phyloP scores from a whole-genome alignment of 2,113 vertebrate species.

The Tapirus terrestris region DNA sequence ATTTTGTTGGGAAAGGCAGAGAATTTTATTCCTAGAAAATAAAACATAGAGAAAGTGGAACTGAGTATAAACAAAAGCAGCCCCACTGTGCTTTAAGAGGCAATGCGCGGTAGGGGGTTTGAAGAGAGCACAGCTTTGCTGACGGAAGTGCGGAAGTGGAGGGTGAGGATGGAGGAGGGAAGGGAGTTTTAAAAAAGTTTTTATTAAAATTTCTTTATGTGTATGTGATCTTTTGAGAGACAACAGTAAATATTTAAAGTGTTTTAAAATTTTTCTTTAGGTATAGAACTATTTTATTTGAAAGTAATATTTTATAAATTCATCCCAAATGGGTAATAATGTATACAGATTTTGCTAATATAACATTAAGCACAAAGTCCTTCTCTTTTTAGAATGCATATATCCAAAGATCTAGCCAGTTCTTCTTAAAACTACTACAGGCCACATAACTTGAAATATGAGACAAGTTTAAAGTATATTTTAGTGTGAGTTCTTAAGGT shows the following conservation, averaged over 20 bases:
- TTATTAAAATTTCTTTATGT: background rate
- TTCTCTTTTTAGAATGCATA: background rate
- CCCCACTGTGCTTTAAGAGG: background rate
- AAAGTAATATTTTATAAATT: background rate
- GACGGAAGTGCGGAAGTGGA: too few species aligned
- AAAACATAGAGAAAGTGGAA: background rate
- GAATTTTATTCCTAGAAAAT: background rate
- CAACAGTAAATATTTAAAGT: background rate
- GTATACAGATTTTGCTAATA: background rate
- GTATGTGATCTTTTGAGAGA: background rate
- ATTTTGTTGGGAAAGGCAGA: slow-evolving; percentile 34
- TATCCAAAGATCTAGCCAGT: background rate
- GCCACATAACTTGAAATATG: background rate
- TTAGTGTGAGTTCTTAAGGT: background rate
- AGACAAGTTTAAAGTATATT: background rate
- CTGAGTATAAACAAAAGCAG: background rate
- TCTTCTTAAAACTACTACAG: background rate
- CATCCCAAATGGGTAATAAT: background rate
- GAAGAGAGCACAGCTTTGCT: background rate
- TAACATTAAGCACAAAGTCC: background rate
- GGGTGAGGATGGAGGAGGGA: background rate
- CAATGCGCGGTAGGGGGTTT: fast-evolving
- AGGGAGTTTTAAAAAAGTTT: fast-evolving
- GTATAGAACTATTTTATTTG: background rate
- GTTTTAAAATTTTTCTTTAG: background rate